Percentiles rank a stretch among this genome's conserved stretches.
Conservation (phyloP, 2,113 vertebrate genomes). For the Osmerus mordax region DNA sequence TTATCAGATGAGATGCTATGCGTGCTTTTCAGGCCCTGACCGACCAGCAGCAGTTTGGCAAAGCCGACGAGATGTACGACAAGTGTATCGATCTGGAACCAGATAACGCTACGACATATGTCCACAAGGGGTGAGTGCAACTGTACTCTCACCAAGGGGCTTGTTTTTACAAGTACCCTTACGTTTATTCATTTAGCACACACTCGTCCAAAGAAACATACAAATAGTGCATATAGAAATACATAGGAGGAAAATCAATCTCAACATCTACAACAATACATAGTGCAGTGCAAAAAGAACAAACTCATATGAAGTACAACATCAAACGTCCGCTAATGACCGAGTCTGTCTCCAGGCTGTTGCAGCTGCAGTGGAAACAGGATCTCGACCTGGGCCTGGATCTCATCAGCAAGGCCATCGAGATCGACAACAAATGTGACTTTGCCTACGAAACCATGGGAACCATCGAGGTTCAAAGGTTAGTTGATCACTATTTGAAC, state of each 20-base stretch:
- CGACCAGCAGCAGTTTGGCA: slow-evolving; percentile 98
- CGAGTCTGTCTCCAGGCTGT: slow-evolving; percentile 72
- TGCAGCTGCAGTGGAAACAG: slow-evolving; percentile 99
- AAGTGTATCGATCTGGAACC: slow-evolving; percentile 97
- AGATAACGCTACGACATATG: slow-evolving; percentile 97
- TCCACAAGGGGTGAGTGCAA: slow-evolving; percentile 90
- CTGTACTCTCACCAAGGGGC: too few species aligned
- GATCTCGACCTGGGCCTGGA: slow-evolving; percentile 94
- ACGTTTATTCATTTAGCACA: background rate
- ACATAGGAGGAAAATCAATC: background rate
- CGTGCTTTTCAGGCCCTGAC: slow-evolving; percentile 83
- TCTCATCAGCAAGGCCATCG: slow-evolving; percentile 97
- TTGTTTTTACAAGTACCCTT: too few species aligned
- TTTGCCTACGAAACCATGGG: slow-evolving; percentile 99
- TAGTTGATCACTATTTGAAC: slow-evolving; percentile 41
- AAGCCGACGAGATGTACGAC: slow-evolving; percentile 99
- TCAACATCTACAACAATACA: too few species aligned
- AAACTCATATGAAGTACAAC: too few species aligned
- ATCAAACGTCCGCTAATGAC: background rate
- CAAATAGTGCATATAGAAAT: background rate
- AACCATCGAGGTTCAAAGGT: slow-evolving; percentile 99
- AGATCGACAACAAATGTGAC: slow-evolving; percentile 99
- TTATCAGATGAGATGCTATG: background rate
- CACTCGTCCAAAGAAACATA: background rate
- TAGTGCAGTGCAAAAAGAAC: too few species aligned